Base-by-base conservation (phyloP, 2,888 invertebrate genomes). In the Spialia ferax region DNA sequence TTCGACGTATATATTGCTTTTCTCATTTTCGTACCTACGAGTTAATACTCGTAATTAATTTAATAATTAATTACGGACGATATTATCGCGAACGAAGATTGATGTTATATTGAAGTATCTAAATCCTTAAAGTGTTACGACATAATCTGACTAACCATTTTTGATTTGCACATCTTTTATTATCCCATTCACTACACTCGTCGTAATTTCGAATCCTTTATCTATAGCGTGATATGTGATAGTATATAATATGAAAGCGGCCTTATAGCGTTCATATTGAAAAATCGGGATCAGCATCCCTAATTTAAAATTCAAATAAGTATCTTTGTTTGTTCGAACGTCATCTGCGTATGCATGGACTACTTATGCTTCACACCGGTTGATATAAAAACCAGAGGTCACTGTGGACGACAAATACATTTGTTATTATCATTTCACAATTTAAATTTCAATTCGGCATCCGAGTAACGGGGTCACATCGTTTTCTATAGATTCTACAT, bases 401-500 rank as follows among this genome's bases (percentile, higher is more conserved):
- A 83, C 74, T 72, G 71, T 83, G 84, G 83, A 87, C 88, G 86
- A 85, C 83, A 84, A 85, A 86, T 82, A 85, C 78, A 88, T 91
- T 88, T 88, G 85, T 84, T 88, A 89, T 87, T 89, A 86, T 87
- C 82, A 89, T 91, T 87, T 81, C 78, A 75, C 75, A 78, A 92
- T 92, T 83, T 91, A 84, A 89, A 93, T 87, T 92, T 92, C 91
- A 90, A 92, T 89, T 80, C 77, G 78, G 77, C 79, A 80, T 80
- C 81, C 82, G 79, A 88, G 84, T 91, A 92, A 91, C 91, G 92
- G 92, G 92, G 92, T 91, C 90, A 90, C 79, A 75, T 84, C 81
- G 82, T 82, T 86, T 86, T 87, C 83, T 79, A 87, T 87, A 82
- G 81, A 77, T 84, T 87, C 82, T 86, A 83, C 82, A 87, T 87